Base-by-base conservation (phyloP, 2,113 vertebrate species). In the Phalacrocorax brasilianus region DNA sequence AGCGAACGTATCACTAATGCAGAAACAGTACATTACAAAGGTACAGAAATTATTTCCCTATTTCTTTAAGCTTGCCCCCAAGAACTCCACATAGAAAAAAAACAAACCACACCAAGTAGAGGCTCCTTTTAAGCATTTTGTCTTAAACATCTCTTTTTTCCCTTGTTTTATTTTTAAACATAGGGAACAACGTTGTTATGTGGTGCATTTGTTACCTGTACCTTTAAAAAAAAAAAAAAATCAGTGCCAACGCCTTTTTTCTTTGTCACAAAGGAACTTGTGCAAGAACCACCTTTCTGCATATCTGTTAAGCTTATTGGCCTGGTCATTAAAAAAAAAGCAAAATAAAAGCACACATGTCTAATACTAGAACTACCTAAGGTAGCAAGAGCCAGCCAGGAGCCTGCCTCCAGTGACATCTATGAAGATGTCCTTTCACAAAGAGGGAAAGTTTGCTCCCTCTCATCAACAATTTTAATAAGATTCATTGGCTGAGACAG, bases 401-500 rank as follows among this genome's bases (percentile, higher is more conserved):
- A 93, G 30, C 38, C 85, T 74, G 67, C 71, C 67, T 95, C 50
- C 71, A 80, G 89, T 85, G 81, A 80, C 62, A 72, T 47, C 62
- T 92, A 42, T 55, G 84, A 97, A 91, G 70, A 92, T 28, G 56
- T 85, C 81, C 71, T 91, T 83, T 95, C 84, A 92, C 52, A 47
- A 68, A 89, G 89, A 75, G 38, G 77, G 92, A 85, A 78, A 66
- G 33, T 91, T 96, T 88, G 38, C 78, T 83, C 59, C 47, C 52
- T 91, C 63, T 91, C 88, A 83, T 96, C 68, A 35, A 58, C 71
- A 52, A 42, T 89, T 95, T 93, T 95, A 81, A 85, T 93, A 88
- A 78, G 71, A 92, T 91, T 82, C 89, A 79, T 91, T 89, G 92
- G 50, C 85, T 62, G 58, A 92, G 92, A 95, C 91, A 92, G 91